Conservation (phyloP, 2,113 vertebrate genomes). For the Candoia aspera region DNA sequence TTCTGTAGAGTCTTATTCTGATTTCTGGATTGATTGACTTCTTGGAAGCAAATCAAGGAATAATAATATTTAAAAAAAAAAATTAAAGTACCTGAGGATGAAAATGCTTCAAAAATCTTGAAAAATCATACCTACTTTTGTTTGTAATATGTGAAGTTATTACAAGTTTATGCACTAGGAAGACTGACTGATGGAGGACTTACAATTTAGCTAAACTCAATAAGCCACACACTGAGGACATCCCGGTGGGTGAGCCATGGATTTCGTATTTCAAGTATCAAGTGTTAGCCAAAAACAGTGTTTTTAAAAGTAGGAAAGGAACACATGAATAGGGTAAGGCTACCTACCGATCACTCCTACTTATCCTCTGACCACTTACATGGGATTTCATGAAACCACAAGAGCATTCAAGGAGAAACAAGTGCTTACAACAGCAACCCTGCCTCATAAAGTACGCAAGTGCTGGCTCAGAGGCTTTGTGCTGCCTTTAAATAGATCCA, state of each 20-base stretch:
- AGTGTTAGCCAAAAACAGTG: slow-evolving; percentile 84
- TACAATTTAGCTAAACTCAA: slow-evolving; percentile 85
- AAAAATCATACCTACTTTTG: slow-evolving; percentile 77
- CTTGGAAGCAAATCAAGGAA: slow-evolving; percentile 51
- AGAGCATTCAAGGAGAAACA: slow-evolving; percentile 42
- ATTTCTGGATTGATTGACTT: slow-evolving; percentile 63
- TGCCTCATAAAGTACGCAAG: slow-evolving; percentile 20
- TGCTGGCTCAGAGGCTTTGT: slow-evolving; percentile 38
- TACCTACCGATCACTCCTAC: slow-evolving; percentile 73
- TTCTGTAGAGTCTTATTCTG: slow-evolving; percentile 31
- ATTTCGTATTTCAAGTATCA: slow-evolving; percentile 83
- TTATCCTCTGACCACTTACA: slow-evolving; percentile 77
- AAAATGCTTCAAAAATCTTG: slow-evolving; percentile 71
- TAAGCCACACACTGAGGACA: slow-evolving; percentile 79
- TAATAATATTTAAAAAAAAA: slow-evolving; percentile 33
- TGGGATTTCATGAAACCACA: slow-evolving; percentile 68
- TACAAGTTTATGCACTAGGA: slow-evolving; percentile 79
- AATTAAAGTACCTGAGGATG: slow-evolving; percentile 62
- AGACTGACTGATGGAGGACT: slow-evolving; percentile 79
- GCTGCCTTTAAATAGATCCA: slow-evolving; percentile 50
- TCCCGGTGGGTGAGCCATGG: slow-evolving; percentile 80
- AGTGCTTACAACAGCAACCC: slow-evolving; percentile 58
- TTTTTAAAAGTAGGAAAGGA: slow-evolving; percentile 80
- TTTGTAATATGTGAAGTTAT: slow-evolving; percentile 80
- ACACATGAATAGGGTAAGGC: slow-evolving; percentile 75